Evolutionary conservation across 2,113 vertebrate species (phyloP), one percentile per base, ranked within the genome.

Genomic region (Baryphthengus martii): DNA sequence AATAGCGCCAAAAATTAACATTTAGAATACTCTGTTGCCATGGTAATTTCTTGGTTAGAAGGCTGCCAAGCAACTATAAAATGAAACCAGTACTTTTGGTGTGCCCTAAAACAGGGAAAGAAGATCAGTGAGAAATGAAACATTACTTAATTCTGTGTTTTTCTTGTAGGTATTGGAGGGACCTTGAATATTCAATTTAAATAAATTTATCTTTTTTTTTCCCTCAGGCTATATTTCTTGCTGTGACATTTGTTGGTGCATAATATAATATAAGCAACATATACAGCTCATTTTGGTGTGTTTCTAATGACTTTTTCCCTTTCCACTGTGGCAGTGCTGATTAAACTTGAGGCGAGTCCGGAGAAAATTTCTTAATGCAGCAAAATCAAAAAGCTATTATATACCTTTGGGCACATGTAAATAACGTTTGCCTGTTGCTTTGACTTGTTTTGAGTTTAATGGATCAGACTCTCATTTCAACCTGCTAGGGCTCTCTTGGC

Each of bases 31-130:
- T 88, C 39, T 49, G 85, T 94, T 96, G 49, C 81, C 28, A 45
- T 88, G 71, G 94, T 76, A 73, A 63, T 85, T 79, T 93, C 71
- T 91, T 93, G 71, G 59, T 91, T 90, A 70, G 23, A 79, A 77
- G 67, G 37, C 33, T 74, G 81, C 74, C 71, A 90, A 91, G 26
- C 73, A 91, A 80, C 78, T 93, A 28, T 89, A 67, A 96, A 94
- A 87, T 89, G 37, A 95, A 95, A 96, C 89, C 73, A 73, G 1
- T 92, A 42, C 53, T 89, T 94, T 89, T 92, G 49, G 70, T 95
- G 84, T 87, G 73, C 40, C 35, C 13, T 89, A 24, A 87, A 89
- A 78, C 0, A 2, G 74, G 31, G 39, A 82, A 70, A 79, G 66
- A 85, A 50, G 26, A 65, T 85, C 42, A n/a, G 10, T 66, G 31